Conservation (phyloP, 2,888 invertebrate genomes). For the Heliconius aoede region DNA sequence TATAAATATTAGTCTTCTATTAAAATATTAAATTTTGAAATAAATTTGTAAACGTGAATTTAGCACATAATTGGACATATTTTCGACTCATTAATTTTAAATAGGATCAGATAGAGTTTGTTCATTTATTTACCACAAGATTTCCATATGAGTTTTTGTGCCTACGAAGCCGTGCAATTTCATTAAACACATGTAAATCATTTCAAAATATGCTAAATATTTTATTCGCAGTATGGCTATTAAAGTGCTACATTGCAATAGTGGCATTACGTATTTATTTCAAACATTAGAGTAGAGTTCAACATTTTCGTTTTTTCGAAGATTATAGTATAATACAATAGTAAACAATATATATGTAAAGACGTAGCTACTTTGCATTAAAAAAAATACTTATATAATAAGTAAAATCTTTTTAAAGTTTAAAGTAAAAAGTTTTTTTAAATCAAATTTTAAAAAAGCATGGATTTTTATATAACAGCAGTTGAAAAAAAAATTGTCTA, state of each 20-base stretch:
- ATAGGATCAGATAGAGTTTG: background rate
- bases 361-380: background rate
- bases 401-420: too few species aligned
- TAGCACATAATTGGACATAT: background rate
- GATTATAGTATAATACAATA: too few species aligned
- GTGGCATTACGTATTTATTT: background rate
- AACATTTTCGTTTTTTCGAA: background rate
- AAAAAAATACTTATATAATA: background rate
- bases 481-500: too few species aligned
- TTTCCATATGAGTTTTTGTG: background rate
- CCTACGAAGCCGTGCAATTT: conserved; percentile 10
- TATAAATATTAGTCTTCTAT: too few species aligned
- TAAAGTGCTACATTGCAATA: background rate
- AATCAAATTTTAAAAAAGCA: too few species aligned
- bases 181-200: background rate
- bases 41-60: background rate
- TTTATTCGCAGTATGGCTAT: background rate
- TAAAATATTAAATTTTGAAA: too few species aligned
- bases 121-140: background rate
- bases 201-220: conserved; percentile 18
- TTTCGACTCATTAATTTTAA: conserved; percentile 1
- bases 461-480: too few species aligned
- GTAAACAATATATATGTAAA: background rate
- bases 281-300: too few species aligned
- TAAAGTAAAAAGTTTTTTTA: background rate